Evolutionary conservation across 23 tunicate species (phyloP), one percentile per base, ranked within the genome.

Genomic region (Trididemnum clinides): DNA sequence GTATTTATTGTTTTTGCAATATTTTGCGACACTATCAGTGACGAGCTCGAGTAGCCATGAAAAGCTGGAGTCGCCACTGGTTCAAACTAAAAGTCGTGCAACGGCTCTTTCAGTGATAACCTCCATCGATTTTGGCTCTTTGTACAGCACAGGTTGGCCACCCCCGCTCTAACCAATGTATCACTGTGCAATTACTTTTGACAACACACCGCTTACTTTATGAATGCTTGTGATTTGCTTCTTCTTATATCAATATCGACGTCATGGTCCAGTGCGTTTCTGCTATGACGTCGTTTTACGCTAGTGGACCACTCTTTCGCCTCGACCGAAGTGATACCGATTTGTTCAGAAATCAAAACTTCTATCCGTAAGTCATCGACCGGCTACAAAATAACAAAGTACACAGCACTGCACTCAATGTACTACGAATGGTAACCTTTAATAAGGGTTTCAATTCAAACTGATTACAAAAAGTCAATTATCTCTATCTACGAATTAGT

Each of bases 321-420:
- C 70, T 69, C 51, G 6, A 87, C 12, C 1, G 78, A 30, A 4
- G 71, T 34, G 21, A 87, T 87, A 18, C 91, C 91, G 22, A 44
- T 49, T 27, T 72, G 66, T 28, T 87, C 91, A 22, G 64, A 65
- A 33, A 80, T 81, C 26, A 57, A 50, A 21, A 81, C 81, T 49
- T 87, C 84, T 1, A 87, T 59, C 37, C 29, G 20, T 26, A 87
- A 80, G 28, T 87, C 91, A 10, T 81, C 86, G 18, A 87, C 91
- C 5, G 81, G 2, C 91, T 87, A 44, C n/a, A n/a, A n/a, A n/a
- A n/a, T n/a, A n/a, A n/a, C n/a, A n/a, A n/a, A n/a, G n/a, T n/a
- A n/a, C n/a, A n/a, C n/a, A n/a, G n/a, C n/a, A n/a, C n/a, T n/a
- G n/a, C n/a, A n/a, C n/a, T n/a, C n/a, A n/a, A n/a, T n/a, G n/a